phyloP scores from a whole-genome alignment of 2,797 vertebrate species.

The Picus viridis region DNA sequence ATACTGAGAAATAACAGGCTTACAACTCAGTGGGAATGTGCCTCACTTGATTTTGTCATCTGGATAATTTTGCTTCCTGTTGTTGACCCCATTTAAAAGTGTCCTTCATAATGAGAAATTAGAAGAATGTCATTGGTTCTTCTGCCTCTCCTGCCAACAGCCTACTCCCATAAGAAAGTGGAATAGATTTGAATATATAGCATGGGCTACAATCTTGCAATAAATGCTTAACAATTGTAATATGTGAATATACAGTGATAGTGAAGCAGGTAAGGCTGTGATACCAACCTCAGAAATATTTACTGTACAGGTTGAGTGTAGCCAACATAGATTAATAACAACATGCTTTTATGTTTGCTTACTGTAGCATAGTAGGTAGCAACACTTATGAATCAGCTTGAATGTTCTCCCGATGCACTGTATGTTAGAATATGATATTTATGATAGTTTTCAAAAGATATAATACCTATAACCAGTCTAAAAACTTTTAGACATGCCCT shows the following conservation, averaged over 20 bases:
- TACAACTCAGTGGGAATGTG: neutral
- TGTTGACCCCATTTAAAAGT: neutral
- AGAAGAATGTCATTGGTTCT: neutral
- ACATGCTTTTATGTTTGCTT: neutral
- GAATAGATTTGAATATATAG: neutral
- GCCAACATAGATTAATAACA: neutral
- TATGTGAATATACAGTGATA: neutral
- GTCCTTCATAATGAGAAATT: neutral
- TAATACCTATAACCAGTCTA: neutral
- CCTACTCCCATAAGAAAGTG: neutral
- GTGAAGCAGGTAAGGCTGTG: neutral
- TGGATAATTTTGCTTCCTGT: neutral
- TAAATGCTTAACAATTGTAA: neutral
- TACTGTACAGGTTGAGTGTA: neutral
- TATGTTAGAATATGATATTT: constrained; percentile 35
- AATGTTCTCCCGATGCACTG: constrained; percentile 16
- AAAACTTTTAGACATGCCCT: constrained; percentile 36
- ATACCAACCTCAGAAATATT: neutral
- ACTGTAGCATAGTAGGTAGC: neutral
- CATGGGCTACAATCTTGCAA: neutral
- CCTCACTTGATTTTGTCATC: neutral
- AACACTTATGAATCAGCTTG: constrained; percentile 13
- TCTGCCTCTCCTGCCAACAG: neutral
- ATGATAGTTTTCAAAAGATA: constrained; percentile 28
- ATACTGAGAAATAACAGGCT: neutral